Evolutionary conservation across 2,888 invertebrate genomes (phyloP).

Genomic region (Ischnus inquisitorius): DNA sequence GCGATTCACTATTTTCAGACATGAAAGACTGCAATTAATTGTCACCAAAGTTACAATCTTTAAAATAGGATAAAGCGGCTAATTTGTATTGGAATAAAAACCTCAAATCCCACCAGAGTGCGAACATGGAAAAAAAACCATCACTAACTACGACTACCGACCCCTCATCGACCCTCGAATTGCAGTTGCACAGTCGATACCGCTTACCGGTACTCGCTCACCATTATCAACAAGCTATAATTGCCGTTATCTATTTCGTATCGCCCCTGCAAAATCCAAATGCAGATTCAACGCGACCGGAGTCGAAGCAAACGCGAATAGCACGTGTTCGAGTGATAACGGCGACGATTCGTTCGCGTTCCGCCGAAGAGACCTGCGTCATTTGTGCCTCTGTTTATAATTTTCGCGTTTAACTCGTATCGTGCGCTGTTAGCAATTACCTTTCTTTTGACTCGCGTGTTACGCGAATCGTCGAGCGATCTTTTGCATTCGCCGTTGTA

Average conservation of each 20-base stretch:
- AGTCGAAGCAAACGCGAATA: conserved; percentile 6
- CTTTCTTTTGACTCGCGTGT: conserved; percentile 43
- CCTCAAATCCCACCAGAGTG: no score
- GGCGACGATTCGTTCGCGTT: conserved; percentile 36
- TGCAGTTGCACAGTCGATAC: background rate
- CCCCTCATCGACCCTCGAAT: no score
- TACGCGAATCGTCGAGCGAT: conserved; percentile 28
- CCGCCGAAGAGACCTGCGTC: conserved; percentile 52
- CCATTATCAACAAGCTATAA: background rate
- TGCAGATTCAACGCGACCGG: background rate
- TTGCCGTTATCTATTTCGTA: background rate
- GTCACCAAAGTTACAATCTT: no score
- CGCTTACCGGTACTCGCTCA: background rate
- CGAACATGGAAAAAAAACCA: no score
- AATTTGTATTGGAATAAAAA: no score
- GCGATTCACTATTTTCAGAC: no score
- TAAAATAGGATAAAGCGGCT: no score
- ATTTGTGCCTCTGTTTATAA: conserved; percentile 58
- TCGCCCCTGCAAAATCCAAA: background rate
- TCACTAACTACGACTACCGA: no score
- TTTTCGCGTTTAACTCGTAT: conserved; percentile 54
- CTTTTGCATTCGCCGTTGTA: background rate
- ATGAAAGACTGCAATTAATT: no score
- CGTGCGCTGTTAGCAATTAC: conserved; percentile 53
- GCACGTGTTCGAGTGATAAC: conserved; percentile 53